Conservation (phyloP, 2,113 vertebrate species). For the Oplegnathus fasciatus region DNA sequence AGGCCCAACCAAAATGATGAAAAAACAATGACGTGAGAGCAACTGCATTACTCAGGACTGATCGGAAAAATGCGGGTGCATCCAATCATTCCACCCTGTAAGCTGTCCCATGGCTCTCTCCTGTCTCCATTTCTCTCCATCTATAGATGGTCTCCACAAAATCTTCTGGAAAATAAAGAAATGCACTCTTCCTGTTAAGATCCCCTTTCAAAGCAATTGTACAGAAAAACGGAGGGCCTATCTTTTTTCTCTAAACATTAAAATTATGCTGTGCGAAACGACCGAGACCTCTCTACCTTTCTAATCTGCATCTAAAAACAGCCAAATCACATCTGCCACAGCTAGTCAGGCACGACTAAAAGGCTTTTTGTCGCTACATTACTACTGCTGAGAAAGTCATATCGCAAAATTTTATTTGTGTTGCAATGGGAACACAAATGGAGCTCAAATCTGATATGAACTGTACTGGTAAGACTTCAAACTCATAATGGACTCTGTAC, state of each 20-base stretch:
- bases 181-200: slow-evolving; percentile 56
- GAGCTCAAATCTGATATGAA: slow-evolving; percentile 59
- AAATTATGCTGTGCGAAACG: slow-evolving; percentile 33
- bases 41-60: slow-evolving; percentile 61
- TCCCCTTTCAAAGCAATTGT: slow-evolving; percentile 60
- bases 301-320: slow-evolving; percentile 59
- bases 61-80: slow-evolving; percentile 48
- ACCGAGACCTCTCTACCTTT: slow-evolving; percentile 35
- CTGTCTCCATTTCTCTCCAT: slow-evolving; percentile 51
- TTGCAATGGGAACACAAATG: slow-evolving; percentile 56
- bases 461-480: slow-evolving; percentile 16
- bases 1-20: slow-evolving; percentile 64
- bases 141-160: slow-evolving; percentile 53
- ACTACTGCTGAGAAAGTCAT: slow-evolving; percentile 49
- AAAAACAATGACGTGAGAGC: slow-evolving; percentile 72
- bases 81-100: slow-evolving; percentile 63
- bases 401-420: slow-evolving; percentile 48
- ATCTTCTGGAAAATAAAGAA: slow-evolving; percentile 63
- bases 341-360: slow-evolving; percentile 55
- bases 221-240: slow-evolving; percentile 14
- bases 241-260: slow-evolving; percentile 35
- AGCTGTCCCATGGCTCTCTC: slow-evolving; percentile 48
- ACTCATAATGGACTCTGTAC: slow-evolving; percentile 15
- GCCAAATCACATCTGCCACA: slow-evolving; percentile 58
- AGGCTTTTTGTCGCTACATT: slow-evolving; percentile 57